Conservation (phyloP, 2,888 invertebrate genomes). For the Cerceris ruficornis region DNA sequence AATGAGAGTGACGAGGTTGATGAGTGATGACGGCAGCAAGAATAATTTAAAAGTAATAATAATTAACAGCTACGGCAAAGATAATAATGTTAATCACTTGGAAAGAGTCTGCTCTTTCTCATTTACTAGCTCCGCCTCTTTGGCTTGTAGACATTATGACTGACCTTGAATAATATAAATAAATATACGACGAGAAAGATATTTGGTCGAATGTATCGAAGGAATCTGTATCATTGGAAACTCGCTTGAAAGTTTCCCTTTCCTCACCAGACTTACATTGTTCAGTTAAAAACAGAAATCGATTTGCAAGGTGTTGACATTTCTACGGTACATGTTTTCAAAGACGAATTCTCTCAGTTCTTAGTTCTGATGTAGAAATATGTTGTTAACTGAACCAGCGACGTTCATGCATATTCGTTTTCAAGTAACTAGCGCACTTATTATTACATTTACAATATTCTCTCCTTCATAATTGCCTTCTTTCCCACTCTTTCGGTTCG, state of each 20-base stretch:
- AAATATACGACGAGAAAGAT: conserved; percentile 51
- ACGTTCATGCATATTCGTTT: no score
- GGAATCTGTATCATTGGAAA: conserved; percentile 1
- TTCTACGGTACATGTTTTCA: background rate
- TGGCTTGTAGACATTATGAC: conserved; percentile 80
- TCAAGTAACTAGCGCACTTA: no score
- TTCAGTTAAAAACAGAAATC: no score
- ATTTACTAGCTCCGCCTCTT: conserved; percentile 80
- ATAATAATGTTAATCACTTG: conserved; percentile 38
- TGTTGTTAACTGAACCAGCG: no score
- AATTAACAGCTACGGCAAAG: conserved; percentile 40
- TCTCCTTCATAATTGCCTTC: no score
- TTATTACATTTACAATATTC: no score
- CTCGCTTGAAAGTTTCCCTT: no score
- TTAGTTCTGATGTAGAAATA: no score
- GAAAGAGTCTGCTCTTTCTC: conserved; percentile 22
- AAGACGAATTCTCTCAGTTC: background rate
- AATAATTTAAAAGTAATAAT: conserved; percentile 33
- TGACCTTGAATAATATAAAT: conserved; percentile 74
- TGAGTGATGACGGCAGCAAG: conserved; percentile 27
- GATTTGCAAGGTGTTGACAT: background rate
- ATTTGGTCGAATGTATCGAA: conserved; percentile 8
- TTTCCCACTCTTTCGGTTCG: no score
- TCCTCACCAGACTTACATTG: no score
- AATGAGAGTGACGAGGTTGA: conserved; percentile 24